A percentile compares a stretch with the other conserved stretches of the same genome.
These are phyloP conservation scores for Oopsacas minuta DNA, from an alignment of 37 sponge, comb jelly and placozoan genomes.

Conservation along the genomic window DNA sequence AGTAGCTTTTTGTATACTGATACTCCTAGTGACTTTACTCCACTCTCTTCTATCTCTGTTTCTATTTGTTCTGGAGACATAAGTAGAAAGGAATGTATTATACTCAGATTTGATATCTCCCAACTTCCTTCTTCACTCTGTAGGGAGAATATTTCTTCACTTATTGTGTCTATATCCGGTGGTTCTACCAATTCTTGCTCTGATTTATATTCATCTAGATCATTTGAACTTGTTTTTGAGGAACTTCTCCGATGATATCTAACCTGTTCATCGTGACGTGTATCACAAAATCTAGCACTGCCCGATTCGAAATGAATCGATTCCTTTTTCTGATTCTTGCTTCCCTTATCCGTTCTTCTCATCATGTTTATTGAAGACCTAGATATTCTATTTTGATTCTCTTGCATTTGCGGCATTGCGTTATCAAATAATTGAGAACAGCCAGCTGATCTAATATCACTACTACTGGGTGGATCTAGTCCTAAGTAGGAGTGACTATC, in stretches of 20 bases:
- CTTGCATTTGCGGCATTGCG: too few species aligned
- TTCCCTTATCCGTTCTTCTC: neutral
- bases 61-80: neutral
- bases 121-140: neutral
- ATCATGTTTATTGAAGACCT: too few species aligned
- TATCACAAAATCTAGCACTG: neutral
- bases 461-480: too few species aligned
- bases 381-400: too few species aligned
- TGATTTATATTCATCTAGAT: neutral
- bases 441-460: too few species aligned
- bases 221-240: neutral
- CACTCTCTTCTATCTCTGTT: constrained; percentile 9
- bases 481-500: too few species aligned
- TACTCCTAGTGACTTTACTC: constrained; percentile 1
- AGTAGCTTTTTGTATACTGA: neutral
- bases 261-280: neutral
- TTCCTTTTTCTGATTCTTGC: neutral
- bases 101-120: neutral
- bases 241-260: neutral
- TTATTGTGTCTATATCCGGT: neutral
- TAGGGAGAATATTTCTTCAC: neutral
- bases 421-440: too few species aligned
- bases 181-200: neutral
- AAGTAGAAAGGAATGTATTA: neutral
- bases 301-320: neutral